Percentiles rank a stretch among this genome's conserved stretches.
These are phyloP conservation scores for Meleagris gallopavo DNA, from an alignment of 2,113 vertebrate genomes.

Conservation along the genomic window DNA sequence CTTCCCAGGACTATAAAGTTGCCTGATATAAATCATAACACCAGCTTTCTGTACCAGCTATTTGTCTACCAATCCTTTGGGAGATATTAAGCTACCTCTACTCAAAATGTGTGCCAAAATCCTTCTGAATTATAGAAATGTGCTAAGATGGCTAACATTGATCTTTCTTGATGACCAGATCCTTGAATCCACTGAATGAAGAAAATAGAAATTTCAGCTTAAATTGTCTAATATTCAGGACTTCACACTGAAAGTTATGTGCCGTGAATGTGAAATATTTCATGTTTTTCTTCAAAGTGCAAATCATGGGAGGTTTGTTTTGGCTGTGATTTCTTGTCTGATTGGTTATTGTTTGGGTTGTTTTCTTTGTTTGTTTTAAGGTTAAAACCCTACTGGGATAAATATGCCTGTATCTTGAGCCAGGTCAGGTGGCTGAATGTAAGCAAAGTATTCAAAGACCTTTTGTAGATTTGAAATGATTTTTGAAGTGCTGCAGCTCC, in stretches of 20 bases:
- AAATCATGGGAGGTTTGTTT: neutral
- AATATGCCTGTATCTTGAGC: neutral
- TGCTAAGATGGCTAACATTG: neutral
- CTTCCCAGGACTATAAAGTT: neutral
- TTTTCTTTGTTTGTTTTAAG: neutral
- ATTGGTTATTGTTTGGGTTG: neutral
- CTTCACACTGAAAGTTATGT: neutral
- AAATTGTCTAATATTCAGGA: neutral
- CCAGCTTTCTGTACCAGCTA: neutral
- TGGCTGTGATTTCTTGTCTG: neutral
- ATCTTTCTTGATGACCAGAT: neutral
- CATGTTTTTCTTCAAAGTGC: neutral
- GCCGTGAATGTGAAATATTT: neutral
- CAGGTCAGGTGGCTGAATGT: neutral
- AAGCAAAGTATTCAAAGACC: neutral
- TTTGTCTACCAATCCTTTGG: neutral
- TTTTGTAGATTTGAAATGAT: neutral
- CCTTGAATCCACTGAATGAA: neutral
- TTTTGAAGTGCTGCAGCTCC: constrained; percentile 1
- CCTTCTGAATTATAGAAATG: neutral
- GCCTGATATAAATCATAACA: neutral
- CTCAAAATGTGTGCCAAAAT: neutral
- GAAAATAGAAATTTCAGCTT: neutral
- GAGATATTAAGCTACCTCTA: neutral
- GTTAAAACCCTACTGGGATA: neutral